Evolutionary conservation across 2,113 vertebrate species (phyloP).

Genomic region (Cinclus mexicanus): DNA sequence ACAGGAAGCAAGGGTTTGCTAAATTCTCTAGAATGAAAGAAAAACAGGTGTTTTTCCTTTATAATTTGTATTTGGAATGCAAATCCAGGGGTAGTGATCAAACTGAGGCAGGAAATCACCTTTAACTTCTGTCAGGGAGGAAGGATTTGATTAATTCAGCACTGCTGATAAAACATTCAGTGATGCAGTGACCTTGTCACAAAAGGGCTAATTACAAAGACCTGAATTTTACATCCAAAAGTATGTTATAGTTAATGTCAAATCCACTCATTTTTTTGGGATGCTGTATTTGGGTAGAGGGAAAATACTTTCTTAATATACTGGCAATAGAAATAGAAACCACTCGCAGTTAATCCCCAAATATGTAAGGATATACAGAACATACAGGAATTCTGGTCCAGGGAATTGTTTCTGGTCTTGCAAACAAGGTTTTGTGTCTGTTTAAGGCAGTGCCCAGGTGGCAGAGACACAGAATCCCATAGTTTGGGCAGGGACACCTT

Average conservation of each 20-base stretch:
- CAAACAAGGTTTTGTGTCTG: neutral
- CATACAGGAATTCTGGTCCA: neutral
- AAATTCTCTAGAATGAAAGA: constrained; percentile 88
- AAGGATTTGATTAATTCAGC: neutral
- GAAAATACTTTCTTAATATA: neutral
- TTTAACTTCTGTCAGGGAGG: neutral
- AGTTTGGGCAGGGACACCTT: neutral
- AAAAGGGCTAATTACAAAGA: neutral
- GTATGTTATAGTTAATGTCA: neutral
- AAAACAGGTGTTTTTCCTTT: neutral
- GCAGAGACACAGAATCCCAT: neutral
- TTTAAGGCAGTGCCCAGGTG: neutral
- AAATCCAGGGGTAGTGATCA: neutral
- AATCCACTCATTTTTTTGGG: neutral
- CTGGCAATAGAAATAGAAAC: neutral
- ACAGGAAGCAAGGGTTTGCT: constrained; percentile 97
- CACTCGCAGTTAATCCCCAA: neutral
- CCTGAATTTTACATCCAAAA: neutral
- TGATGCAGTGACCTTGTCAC: neutral
- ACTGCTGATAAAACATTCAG: neutral
- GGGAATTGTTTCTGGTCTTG: neutral
- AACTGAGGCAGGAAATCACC: neutral
- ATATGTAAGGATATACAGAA: fast-evolving
- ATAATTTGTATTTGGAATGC: neutral
- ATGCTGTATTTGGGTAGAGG: neutral